A percentile compares a stretch with the other conserved stretches of the same genome.
Evolutionary conservation across 2,888 invertebrate genomes (phyloP).

Genomic region (Cordilura impudica): DNA sequence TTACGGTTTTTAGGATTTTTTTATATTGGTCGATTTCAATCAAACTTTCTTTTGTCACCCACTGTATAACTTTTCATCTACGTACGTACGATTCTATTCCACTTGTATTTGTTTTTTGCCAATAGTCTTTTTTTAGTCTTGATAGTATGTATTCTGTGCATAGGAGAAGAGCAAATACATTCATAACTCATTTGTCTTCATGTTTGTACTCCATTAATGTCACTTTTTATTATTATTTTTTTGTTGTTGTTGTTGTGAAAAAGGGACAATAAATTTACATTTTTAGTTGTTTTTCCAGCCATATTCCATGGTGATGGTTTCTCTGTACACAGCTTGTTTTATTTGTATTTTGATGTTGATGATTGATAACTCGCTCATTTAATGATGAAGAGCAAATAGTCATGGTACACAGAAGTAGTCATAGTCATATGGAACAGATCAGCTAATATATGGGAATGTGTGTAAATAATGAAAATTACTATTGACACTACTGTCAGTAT

Average conservation of each 20-base stretch:
- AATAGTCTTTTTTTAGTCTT: slow-evolving; percentile 9
- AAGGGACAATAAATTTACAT: slow-evolving; percentile 27
- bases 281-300: neutral
- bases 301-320: neutral
- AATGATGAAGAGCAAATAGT: slow-evolving; percentile 53
- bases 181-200: slow-evolving; percentile 22
- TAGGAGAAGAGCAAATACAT: neutral
- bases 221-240: slow-evolving; percentile 4
- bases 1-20: no score
- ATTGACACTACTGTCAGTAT: slow-evolving; percentile 55
- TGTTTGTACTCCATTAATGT: slow-evolving; percentile 27
- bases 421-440: neutral
- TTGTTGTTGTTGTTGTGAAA: neutral
- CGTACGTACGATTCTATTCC: neutral
- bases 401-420: slow-evolving; percentile 23
- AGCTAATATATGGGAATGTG: neutral
- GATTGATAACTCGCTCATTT: slow-evolving; percentile 59
- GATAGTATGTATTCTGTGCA: neutral
- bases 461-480: slow-evolving; percentile 43
- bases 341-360: slow-evolving; percentile 47
- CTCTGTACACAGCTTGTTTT: slow-evolving; percentile 21
- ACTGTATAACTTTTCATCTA: neutral
- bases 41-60: neutral
- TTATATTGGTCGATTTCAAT: no score
- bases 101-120: slow-evolving; percentile 16